These are phyloP conservation scores for Paratrypauchen microcephalus DNA, from an alignment of 2,797 vertebrate species.

Conservation along the genomic window DNA sequence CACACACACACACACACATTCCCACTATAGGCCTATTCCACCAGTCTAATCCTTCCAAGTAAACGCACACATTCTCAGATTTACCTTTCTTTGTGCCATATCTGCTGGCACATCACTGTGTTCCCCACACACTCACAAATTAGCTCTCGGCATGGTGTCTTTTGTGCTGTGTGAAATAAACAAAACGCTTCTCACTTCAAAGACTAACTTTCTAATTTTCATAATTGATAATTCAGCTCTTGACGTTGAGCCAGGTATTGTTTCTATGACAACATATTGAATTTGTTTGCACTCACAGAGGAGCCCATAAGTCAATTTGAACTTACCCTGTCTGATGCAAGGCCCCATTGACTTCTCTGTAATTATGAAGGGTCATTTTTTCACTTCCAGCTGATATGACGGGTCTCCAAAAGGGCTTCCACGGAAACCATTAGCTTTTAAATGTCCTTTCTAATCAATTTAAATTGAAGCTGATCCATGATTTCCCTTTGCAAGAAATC, in stretches of 20 bases:
- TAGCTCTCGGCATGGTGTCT: constrained; percentile 29
- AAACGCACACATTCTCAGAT: constrained; percentile 27
- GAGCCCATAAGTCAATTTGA: constrained; percentile 32
- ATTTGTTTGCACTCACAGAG: constrained; percentile 16
- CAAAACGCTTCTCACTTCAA: constrained; percentile 58
- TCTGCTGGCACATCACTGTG: constrained; percentile 27
- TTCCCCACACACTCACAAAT: constrained; percentile 40
- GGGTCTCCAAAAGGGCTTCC: background rate
- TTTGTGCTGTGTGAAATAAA: constrained; percentile 41
- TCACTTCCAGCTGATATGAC: constrained; percentile 10
- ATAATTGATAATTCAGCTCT: constrained; percentile 59
- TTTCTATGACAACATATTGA: constrained; percentile 61
- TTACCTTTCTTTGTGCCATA: constrained; percentile 37
- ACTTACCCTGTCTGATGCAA: constrained; percentile 3
- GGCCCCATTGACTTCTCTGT: constrained; percentile 33
- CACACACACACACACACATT: constrained; percentile 16
- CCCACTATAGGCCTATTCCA: constrained; percentile 3
- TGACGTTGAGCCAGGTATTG: constrained; percentile 41
- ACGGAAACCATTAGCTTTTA: too few relatives aligned
- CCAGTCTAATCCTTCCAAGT: constrained; percentile 38
- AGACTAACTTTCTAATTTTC: constrained; percentile 54
- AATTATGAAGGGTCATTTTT: constrained; percentile 43
- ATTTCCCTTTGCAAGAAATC: too few relatives aligned
- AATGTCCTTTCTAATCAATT: too few relatives aligned
- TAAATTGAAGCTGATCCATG: too few relatives aligned